phyloP scores from a whole-genome alignment of 2,113 vertebrate species.

The Eurypyga helias region DNA sequence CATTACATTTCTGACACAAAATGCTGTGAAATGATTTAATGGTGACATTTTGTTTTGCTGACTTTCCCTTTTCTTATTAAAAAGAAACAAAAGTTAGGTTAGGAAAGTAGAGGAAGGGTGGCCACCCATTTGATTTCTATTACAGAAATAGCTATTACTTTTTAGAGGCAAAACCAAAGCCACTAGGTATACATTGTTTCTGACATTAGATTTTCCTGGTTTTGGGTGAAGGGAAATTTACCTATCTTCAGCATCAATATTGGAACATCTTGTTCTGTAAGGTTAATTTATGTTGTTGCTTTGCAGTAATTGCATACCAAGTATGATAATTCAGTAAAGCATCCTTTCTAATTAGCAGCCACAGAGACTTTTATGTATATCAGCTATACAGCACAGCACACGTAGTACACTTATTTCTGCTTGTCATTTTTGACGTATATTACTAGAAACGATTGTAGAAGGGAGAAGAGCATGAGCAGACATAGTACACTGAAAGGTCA shows the following conservation, averaged over 20 bases:
- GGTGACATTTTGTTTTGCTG: constrained; percentile 96
- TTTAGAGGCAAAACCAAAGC: constrained; percentile 8
- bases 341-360: constrained; percentile 55
- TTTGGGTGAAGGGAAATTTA: not conserved
- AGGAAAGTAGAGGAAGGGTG: constrained; percentile 76
- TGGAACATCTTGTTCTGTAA: constrained; percentile 13
- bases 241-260: not conserved
- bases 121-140: constrained; percentile 83
- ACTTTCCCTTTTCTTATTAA: constrained; percentile 82
- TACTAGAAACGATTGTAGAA: constrained; percentile 13
- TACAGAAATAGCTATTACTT: constrained; percentile 54
- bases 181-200: constrained; percentile 8
- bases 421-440: constrained; percentile 43
- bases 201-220: constrained; percentile 1
- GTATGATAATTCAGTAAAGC: constrained; percentile 37
- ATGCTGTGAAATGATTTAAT: constrained; percentile 91
- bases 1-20: constrained; percentile 89
- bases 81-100: constrained; percentile 77
- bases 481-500: constrained; percentile 14
- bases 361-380: not conserved
- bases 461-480: not conserved
- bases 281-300: constrained; percentile 40
- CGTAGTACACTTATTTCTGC: not conserved
- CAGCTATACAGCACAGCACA: not conserved
- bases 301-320: constrained; percentile 29